Evolutionary conservation across 2,888 invertebrate genomes (phyloP), one percentile per base, ranked within the genome.

Genomic region (Diarsia rubi): DNA sequence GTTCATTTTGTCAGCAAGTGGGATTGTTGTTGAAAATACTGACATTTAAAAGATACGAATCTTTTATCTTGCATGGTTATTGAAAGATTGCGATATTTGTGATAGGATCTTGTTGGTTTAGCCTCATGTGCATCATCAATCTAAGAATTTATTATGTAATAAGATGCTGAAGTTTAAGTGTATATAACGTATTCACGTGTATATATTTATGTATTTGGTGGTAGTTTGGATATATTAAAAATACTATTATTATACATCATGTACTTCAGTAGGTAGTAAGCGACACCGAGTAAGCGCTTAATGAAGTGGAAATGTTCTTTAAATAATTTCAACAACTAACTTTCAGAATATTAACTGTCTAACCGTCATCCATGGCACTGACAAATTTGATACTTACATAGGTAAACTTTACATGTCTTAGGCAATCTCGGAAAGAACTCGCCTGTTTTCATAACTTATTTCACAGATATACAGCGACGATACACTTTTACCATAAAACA

Each of bases 1-100:
- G 3, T 42, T n/a, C 14, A 62, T 42, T 42, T 21, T 60, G 37
- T 37, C 4, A 60, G 21, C 60, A 0, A 0, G 27, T 57, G 16
- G 8, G 16, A 27, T 57, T 8, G 42, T 52, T 49, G 24, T 66
- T 31, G 14, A 45, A 73, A 24, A 73, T 49, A 24, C 54, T 54
- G 37, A 14, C 64, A 62, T 31, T 11, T 72, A 14, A 52, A 24
- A 64, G 47, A 78, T 73, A 37, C 27, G 9, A 59, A 73, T 65
- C 37, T 52, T 62, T 21, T 62, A 78, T 78, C 80, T 79, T 21
- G n/a, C n/a, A n/a, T n/a, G 11, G 49, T 42, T 9, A 74, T 42
- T 19, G 24, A 52, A 52, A 63, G 75, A 67, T 73, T 52, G n/a
- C n/a, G 12, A 65, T 54, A 21, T 66, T 47, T 49, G 16, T 47